phyloP scores from a whole-genome alignment of 2,113 vertebrate genomes.

The Xyliphius kryptos region DNA sequence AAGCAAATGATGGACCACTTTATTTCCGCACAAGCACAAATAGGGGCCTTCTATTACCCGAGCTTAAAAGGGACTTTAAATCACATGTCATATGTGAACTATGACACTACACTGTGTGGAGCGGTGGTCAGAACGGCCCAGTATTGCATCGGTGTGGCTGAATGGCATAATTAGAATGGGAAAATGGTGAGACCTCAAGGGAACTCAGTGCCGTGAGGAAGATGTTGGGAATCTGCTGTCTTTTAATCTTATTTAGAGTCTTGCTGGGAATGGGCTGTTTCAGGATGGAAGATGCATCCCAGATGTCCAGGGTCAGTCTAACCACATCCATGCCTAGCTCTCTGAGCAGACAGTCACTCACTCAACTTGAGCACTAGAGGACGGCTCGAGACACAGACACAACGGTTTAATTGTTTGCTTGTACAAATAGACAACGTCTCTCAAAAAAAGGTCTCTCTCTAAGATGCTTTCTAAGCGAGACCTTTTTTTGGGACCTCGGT shows the following conservation, averaged over 20 bases:
- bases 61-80: conserved; percentile 44
- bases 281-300: conserved; percentile 57
- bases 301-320: conserved; percentile 56
- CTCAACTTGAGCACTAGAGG: conserved; percentile 1
- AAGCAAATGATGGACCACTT: conserved; percentile 48
- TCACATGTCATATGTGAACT: conserved; percentile 47
- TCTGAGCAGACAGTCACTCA: conserved; percentile 30
- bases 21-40: conserved; percentile 50
- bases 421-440: no score
- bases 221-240: conserved; percentile 56
- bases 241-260: conserved; percentile 49
- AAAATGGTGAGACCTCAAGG: conserved; percentile 42
- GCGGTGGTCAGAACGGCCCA: conserved; percentile 40
- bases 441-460: conserved; percentile 1
- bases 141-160: conserved; percentile 46
- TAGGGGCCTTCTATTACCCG: conserved; percentile 33
- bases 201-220: conserved; percentile 44
- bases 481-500: conserved; percentile 4
- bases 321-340: conserved; percentile 32
- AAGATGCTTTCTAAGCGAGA: conserved; percentile 15
- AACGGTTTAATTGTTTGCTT: conserved; percentile 19
- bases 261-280: conserved; percentile 52
- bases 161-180: conserved; percentile 50
- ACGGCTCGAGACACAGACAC: conserved; percentile 7
- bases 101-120: conserved; percentile 39